Evolutionary conservation across 2,797 vertebrate species (phyloP).

Genomic region (Tangara arthus): DNA sequence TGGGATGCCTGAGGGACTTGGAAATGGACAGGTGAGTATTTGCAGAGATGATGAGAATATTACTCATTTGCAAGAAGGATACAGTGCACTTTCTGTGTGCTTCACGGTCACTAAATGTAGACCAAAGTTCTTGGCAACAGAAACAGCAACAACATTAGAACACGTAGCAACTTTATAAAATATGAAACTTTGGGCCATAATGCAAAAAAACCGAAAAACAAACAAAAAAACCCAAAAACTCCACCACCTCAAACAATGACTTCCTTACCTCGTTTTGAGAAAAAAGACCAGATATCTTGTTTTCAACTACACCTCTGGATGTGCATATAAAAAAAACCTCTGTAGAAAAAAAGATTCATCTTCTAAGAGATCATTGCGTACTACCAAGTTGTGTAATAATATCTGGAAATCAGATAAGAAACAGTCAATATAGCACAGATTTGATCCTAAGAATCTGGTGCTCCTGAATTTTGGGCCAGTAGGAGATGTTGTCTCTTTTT

Average conservation of each 20-base stretch:
- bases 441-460: not conserved
- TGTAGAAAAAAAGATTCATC: not conserved
- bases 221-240: rapidly evolving
- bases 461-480: not conserved
- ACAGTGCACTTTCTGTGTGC: not conserved
- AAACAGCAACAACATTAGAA: not conserved
- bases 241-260: not conserved
- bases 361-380: not conserved
- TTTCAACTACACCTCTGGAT: not conserved
- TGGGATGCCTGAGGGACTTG: not conserved
- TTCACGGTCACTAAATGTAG: not conserved
- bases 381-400: not conserved
- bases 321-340: not conserved
- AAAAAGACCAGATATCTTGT: not conserved
- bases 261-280: not conserved
- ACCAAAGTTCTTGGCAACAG: not conserved
- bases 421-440: rapidly evolving
- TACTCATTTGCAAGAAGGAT: not conserved
- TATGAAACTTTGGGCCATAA: not conserved
- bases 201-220: rapidly evolving
- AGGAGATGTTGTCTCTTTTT: not conserved
- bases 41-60: not conserved
- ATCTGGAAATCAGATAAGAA: not conserved
- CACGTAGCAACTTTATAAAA: not conserved
- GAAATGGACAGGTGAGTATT: not conserved